phyloP scores from a whole-genome alignment of 1,140 invertebrate genomes.

The Atta texana region DNA sequence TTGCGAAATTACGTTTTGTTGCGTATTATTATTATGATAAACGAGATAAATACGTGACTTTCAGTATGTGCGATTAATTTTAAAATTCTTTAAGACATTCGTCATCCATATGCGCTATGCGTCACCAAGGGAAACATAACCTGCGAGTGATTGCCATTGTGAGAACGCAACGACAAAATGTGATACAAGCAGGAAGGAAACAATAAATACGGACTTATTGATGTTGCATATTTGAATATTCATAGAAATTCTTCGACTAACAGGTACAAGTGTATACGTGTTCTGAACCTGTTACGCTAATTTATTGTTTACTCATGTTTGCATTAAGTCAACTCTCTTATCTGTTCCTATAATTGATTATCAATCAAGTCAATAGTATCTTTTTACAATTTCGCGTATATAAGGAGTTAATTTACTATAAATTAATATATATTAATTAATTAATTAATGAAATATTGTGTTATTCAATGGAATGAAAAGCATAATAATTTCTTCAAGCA shows the following conservation, averaged over 20 bases:
- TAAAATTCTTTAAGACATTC: background rate
- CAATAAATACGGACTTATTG: slow-evolving; percentile 25
- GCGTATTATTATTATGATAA: background rate
- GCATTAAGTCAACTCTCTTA: slow-evolving; percentile 14
- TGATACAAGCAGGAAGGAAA: background rate
- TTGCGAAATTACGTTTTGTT: background rate
- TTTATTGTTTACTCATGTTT: slow-evolving; percentile 26
- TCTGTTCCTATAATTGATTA: slow-evolving; percentile 48
- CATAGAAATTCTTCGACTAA: slow-evolving; percentile 11
- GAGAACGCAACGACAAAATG: background rate
- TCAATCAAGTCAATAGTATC: slow-evolving; percentile 39
- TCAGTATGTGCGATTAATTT: background rate
- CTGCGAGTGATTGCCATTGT: slow-evolving; percentile 11
- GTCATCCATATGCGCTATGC: slow-evolving; percentile 16
- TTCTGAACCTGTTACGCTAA: background rate
- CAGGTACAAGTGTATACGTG: slow-evolving; percentile 22
- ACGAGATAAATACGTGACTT: background rate
- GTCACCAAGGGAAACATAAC: slow-evolving; percentile 63
- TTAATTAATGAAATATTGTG: slow-evolving; percentile 1
- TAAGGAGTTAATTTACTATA: background rate
- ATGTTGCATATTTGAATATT: background rate
- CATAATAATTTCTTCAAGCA: background rate
- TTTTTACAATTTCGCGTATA: background rate
- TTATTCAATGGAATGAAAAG: background rate
- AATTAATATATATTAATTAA: background rate